These are phyloP conservation scores for Tipula vernalis DNA, from an alignment of 2,888 invertebrate species.

Conservation along the genomic window DNA sequence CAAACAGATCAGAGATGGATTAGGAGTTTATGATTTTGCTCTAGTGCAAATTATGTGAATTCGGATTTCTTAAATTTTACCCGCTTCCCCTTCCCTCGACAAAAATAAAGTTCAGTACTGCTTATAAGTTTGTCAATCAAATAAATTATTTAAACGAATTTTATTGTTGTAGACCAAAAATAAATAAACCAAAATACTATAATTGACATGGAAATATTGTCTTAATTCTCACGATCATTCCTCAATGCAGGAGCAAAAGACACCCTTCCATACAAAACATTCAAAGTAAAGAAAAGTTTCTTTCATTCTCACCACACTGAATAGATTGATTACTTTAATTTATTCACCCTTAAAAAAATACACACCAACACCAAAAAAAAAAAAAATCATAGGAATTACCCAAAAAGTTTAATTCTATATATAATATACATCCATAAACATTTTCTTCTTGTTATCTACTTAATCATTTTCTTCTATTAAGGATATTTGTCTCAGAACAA, in stretches of 20 bases:
- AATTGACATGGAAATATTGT: slow-evolving; percentile 4
- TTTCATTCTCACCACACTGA: neutral
- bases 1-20: neutral
- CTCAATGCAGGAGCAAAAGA: neutral
- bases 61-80: neutral
- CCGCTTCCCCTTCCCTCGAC: too few relatives aligned
- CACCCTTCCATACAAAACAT: neutral
- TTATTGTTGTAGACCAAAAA: neutral
- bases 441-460: neutral
- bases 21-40: too few relatives aligned
- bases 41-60: too few relatives aligned
- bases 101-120: neutral
- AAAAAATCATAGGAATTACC: neutral
- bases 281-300: neutral
- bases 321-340: neutral
- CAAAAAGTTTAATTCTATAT: neutral
- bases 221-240: neutral
- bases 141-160: neutral
- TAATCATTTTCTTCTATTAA: neutral
- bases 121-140: neutral
- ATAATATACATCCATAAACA: neutral
- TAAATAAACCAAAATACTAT: neutral
- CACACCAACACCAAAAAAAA: neutral
- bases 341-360: neutral
- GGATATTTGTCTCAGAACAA: neutral